phyloP scores from a whole-genome alignment of 2,113 vertebrate species.

The Lycaon pictus region DNA sequence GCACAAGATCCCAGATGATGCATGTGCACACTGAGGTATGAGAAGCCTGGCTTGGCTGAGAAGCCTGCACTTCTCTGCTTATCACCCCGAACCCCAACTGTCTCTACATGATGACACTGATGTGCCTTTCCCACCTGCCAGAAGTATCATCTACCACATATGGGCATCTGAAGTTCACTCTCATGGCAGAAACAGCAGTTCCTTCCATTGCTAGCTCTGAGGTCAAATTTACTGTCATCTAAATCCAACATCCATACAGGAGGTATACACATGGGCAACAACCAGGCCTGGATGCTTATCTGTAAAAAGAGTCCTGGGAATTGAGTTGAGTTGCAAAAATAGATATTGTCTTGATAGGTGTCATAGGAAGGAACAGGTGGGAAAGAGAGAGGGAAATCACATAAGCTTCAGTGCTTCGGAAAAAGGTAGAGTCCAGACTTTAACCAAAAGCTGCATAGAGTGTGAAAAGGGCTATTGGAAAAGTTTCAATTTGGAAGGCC shows the following conservation, averaged over 20 bases:
- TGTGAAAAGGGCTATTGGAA: neutral
- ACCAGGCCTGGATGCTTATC: neutral
- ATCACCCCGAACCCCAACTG: neutral
- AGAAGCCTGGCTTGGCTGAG: neutral
- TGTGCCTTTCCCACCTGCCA: neutral
- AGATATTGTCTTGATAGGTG: neutral
- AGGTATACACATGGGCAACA: neutral
- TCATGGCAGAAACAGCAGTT: neutral
- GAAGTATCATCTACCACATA: neutral
- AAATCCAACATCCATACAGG: neutral
- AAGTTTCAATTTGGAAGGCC: neutral
- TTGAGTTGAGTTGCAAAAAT: neutral
- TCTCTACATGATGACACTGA: neutral
- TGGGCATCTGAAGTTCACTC: neutral
- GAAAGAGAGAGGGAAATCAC: neutral
- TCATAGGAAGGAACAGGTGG: neutral
- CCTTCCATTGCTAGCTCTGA: neutral
- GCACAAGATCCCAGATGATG: neutral
- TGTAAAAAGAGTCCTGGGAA: neutral
- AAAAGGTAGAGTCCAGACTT: neutral
- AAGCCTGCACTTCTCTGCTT: neutral
- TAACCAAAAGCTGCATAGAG: neutral
- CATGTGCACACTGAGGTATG: neutral
- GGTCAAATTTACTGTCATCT: neutral
- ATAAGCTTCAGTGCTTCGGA: neutral